Evolutionary conservation across 2,113 vertebrate genomes (phyloP).

Genomic region (Propithecus coquereli): DNA sequence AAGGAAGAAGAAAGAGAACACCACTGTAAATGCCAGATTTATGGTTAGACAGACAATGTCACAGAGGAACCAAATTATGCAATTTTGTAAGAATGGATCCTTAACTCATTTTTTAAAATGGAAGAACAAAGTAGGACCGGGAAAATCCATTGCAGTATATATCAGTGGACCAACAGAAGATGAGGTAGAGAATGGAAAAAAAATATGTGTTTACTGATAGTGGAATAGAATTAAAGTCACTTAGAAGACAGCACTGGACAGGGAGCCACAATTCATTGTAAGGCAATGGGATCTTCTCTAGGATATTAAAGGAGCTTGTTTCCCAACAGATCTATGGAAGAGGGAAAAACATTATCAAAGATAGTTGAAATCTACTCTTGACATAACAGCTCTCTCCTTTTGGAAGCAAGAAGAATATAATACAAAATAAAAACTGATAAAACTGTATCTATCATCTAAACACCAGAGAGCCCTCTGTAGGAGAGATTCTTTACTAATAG

Average conservation of each 20-base stretch:
- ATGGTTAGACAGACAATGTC: background rate
- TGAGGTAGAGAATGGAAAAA: background rate
- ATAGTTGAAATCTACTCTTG: background rate
- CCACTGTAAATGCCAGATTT: background rate
- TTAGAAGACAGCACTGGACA: background rate
- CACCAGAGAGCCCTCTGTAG: background rate
- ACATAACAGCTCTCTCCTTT: background rate
- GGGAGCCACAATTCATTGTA: background rate
- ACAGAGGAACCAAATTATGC: background rate
- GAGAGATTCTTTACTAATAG: background rate
- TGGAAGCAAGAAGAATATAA: background rate
- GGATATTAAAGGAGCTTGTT: background rate
- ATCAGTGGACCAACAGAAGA: background rate
- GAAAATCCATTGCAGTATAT: background rate
- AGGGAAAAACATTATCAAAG: background rate
- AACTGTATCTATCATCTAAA: background rate
- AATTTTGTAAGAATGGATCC: background rate
- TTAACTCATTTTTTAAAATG: slow-evolving; percentile 21
- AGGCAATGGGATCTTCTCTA: background rate
- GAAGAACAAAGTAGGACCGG: background rate
- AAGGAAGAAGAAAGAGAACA: background rate
- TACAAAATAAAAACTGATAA: background rate
- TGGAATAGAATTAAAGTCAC: background rate
- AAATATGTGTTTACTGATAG: background rate
- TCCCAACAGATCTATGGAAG: background rate